A percentile compares a stretch with the other conserved stretches of the same genome.
phyloP scores from a whole-genome alignment of 2,797 vertebrate genomes.

The Heterohyrax brucei region DNA sequence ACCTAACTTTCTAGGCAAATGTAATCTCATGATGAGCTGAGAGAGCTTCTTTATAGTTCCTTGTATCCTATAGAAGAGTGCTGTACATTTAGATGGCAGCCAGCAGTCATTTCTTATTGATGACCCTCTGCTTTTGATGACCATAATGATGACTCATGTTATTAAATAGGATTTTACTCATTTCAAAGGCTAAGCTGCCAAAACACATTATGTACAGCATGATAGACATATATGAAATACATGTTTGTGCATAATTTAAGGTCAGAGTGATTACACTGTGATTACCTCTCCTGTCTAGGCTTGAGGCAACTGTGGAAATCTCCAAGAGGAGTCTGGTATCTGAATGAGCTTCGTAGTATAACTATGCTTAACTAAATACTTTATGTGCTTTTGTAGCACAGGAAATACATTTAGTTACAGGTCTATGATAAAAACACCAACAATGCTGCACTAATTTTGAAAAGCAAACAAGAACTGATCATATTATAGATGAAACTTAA shows the following conservation, averaged over 20 bases:
- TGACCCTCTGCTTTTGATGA: background rate
- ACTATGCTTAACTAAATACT: slow-evolving; percentile 72
- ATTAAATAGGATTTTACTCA: background rate
- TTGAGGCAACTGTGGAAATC: slow-evolving; percentile 43
- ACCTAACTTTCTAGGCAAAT: background rate
- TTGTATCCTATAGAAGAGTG: background rate
- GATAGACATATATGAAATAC: background rate
- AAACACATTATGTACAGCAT: slow-evolving; percentile 25
- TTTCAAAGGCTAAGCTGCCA: slow-evolving; percentile 23
- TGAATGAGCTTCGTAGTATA: slow-evolving; percentile 34
- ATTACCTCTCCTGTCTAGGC: slow-evolving; percentile 24
- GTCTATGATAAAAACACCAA: slow-evolving; percentile 53
- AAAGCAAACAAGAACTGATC: slow-evolving; percentile 57
- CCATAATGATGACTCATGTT: background rate
- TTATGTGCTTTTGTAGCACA: slow-evolving; percentile 39
- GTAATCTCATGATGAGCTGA: background rate
- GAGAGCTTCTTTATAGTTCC: background rate
- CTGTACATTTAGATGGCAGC: too few relatives aligned
- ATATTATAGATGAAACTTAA: slow-evolving; percentile 54
- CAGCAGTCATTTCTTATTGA: background rate
- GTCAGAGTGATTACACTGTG: slow-evolving; percentile 43
- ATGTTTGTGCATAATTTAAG: background rate
- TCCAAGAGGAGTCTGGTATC: slow-evolving; percentile 15
- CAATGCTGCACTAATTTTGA: slow-evolving; percentile 49
- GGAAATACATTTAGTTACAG: slow-evolving; percentile 35